phyloP scores from a whole-genome alignment of 2,797 vertebrate species.

The Apogon hyalosoma region DNA sequence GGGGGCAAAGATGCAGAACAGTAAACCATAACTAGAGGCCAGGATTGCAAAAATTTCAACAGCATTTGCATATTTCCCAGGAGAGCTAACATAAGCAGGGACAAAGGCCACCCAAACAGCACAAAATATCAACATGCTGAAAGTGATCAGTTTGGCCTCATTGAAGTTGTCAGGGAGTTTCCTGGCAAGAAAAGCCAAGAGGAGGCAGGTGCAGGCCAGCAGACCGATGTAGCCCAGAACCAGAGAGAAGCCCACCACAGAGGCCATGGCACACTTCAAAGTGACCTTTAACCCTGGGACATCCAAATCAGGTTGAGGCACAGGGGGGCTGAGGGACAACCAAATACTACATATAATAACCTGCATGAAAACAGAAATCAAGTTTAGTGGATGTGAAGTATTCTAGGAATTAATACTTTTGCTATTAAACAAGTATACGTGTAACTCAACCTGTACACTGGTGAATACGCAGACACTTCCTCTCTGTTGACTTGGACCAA shows the following conservation, averaged over 20 bases:
- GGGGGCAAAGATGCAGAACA: slow-evolving; percentile 82
- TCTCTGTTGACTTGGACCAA: slow-evolving; percentile 77
- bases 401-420: background rate
- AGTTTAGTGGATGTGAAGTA: background rate
- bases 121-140: slow-evolving; percentile 84
- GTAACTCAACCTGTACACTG: slow-evolving; percentile 69
- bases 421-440: background rate
- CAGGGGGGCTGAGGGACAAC: slow-evolving; percentile 74
- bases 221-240: slow-evolving; percentile 82
- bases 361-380: slow-evolving; percentile 41
- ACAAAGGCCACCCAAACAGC: slow-evolving; percentile 81
- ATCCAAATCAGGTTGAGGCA: slow-evolving; percentile 66
- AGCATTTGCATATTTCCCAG: slow-evolving; percentile 81
- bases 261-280: slow-evolving; percentile 70
- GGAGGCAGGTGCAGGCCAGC: slow-evolving; percentile 72
- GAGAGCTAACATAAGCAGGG: slow-evolving; percentile 82
- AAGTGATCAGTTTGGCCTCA: slow-evolving; percentile 83
- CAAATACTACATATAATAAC: slow-evolving; percentile 72
- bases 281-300: slow-evolving; percentile 76
- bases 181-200: slow-evolving; percentile 80
- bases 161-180: slow-evolving; percentile 84
- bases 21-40: slow-evolving; percentile 79
- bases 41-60: slow-evolving; percentile 84
- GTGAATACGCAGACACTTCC: slow-evolving; percentile 75
- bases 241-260: slow-evolving; percentile 77